Evolutionary conservation across 2,113 vertebrate genomes (phyloP).

Genomic region (Pedionomus torquatus): DNA sequence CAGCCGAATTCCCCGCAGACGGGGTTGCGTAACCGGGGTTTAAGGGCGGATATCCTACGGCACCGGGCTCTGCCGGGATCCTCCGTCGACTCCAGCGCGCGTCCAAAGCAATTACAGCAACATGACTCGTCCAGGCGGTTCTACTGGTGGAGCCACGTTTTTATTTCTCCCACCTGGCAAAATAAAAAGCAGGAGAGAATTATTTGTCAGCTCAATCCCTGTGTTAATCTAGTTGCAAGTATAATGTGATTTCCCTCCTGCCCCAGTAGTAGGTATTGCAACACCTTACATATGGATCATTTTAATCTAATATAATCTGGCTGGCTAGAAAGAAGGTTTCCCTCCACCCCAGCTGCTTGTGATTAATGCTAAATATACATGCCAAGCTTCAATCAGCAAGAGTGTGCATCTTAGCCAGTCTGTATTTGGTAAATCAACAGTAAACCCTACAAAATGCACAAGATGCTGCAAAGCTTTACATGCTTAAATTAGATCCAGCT

Average conservation of each 20-base stretch:
- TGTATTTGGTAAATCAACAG: conserved; percentile 34
- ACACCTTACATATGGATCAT: conserved; percentile 69
- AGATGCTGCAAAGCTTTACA: conserved; percentile 38
- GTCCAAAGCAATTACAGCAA: not conserved
- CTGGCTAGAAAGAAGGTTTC: conserved; percentile 55
- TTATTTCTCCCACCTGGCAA: conserved; percentile 35
- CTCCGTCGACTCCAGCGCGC: not conserved
- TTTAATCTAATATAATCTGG: conserved; percentile 72
- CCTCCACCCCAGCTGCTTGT: conserved; percentile 49
- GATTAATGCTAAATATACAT: conserved; percentile 63
- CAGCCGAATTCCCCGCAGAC: not conserved
- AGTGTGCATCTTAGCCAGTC: conserved; percentile 9
- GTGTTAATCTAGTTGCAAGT: conserved; percentile 68
- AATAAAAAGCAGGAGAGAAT: conserved; percentile 54
- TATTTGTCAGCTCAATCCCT: conserved; percentile 53
- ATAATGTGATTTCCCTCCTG: conserved; percentile 67
- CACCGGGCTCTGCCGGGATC: not conserved
- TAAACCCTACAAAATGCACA: conserved; percentile 44
- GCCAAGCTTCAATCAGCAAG: conserved; percentile 47
- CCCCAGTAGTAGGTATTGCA: conserved; percentile 44
- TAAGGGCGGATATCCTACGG: not conserved
- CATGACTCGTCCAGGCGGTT: not conserved
- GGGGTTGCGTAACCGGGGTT: not conserved
- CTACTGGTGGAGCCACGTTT: not conserved
- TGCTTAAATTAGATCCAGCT: not conserved